These are phyloP conservation scores for Coracopsis vasa DNA, from an alignment of 2,113 vertebrate genomes.

Conservation along the genomic window DNA sequence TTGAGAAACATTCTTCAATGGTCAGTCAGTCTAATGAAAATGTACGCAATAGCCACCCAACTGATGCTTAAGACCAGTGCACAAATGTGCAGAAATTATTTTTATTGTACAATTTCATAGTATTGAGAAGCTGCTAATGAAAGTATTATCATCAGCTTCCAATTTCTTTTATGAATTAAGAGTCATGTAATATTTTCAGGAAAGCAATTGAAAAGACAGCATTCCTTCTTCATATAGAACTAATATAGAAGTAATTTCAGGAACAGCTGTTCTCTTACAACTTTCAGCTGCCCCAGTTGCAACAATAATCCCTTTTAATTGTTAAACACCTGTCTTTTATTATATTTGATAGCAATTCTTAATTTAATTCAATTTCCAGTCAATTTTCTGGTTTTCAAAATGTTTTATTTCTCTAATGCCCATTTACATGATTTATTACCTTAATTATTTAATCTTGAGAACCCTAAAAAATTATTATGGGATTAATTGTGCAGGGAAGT, in stretches of 20 bases:
- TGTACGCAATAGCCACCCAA: background rate
- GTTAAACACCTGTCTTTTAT: slow-evolving; percentile 70
- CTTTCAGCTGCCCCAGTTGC: slow-evolving; percentile 46
- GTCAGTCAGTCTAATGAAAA: background rate
- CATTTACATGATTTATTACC: slow-evolving; percentile 56
- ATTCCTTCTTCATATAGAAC: slow-evolving; percentile 21
- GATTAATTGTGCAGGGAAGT: slow-evolving; percentile 60
- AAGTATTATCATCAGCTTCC: background rate
- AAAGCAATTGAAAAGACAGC: slow-evolving; percentile 23
- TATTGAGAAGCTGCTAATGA: background rate
- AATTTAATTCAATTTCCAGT: slow-evolving; percentile 45
- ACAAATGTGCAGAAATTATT: background rate
- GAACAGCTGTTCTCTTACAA: slow-evolving; percentile 60
- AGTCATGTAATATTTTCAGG: background rate
- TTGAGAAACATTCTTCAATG: background rate
- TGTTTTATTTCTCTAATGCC: slow-evolving; percentile 48
- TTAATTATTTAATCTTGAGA: slow-evolving; percentile 63
- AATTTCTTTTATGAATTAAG: background rate
- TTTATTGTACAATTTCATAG: slow-evolving; percentile 1
- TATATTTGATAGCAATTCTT: slow-evolving; percentile 53
- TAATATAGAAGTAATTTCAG: slow-evolving; percentile 15
- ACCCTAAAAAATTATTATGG: slow-evolving; percentile 52
- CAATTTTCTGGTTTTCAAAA: slow-evolving; percentile 15
- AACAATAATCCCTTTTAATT: slow-evolving; percentile 49
- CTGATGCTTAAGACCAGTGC: background rate